A percentile compares a stretch with the other conserved stretches of the same genome.
Conservation (phyloP, 2,888 invertebrate genomes). For the Seira sanloemensis region DNA sequence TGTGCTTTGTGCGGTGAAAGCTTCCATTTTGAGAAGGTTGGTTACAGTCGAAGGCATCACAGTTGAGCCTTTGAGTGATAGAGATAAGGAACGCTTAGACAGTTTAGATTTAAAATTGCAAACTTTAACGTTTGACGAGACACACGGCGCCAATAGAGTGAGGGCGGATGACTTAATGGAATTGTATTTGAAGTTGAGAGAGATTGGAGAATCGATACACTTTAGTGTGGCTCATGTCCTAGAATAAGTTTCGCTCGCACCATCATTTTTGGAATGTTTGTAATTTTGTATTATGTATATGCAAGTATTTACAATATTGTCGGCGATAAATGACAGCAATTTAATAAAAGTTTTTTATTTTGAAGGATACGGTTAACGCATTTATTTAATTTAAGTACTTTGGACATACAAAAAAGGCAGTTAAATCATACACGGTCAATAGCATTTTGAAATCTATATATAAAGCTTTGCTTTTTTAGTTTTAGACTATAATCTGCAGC, state of each 20-base stretch:
- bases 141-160: neutral
- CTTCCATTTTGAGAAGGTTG: conserved; percentile 56
- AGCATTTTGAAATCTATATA: neutral
- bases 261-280: too few species aligned
- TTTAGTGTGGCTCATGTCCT: conserved; percentile 37
- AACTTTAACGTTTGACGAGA: neutral
- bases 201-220: conserved; percentile 60
- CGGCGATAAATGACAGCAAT: too few species aligned
- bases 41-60: conserved; percentile 26
- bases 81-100: conserved; percentile 50
- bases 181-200: conserved; percentile 61
- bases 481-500: neutral
- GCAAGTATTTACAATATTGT: too few species aligned
- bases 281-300: too few species aligned
- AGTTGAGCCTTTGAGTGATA: conserved; percentile 39
- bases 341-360: too few species aligned
- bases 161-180: conserved; percentile 48
- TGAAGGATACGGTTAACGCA: neutral
- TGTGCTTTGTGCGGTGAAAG: conserved; percentile 61
- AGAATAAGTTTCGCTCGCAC: too few species aligned
- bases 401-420: neutral
- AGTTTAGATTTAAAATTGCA: conserved; percentile 39
- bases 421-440: neutral
- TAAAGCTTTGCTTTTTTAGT: neutral
- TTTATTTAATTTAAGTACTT: conserved; percentile 19